phyloP scores from a whole-genome alignment of 2,797 vertebrate genomes.

The Platyrinchus mystaceus region DNA sequence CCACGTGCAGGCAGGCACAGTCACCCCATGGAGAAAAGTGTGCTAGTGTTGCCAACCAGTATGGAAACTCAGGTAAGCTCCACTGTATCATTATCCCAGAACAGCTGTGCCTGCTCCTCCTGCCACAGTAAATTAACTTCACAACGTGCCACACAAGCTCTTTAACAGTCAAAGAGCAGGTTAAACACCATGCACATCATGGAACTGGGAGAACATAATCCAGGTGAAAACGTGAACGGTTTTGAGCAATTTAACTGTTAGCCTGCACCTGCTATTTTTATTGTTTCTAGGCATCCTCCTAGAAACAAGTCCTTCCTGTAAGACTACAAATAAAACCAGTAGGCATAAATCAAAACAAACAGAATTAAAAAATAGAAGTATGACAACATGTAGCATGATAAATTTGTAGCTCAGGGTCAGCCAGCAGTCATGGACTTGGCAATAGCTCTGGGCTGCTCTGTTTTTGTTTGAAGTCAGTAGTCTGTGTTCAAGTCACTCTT shows the following conservation, averaged over 20 bases:
- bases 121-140: not conserved
- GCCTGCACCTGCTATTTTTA: not conserved
- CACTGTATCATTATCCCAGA: not conserved
- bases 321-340: not conserved
- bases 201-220: not conserved
- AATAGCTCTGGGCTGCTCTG: not conserved
- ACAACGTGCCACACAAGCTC: rapidly evolving
- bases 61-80: not conserved
- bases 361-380: not conserved
- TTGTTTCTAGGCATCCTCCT: not conserved
- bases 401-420: not conserved
- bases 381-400: not conserved
- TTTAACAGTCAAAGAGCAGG: not conserved
- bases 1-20: not conserved
- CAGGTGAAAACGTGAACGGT: not conserved
- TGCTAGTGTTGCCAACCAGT: not conserved
- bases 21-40: not conserved
- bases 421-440: not conserved
- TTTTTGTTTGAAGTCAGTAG: not conserved
- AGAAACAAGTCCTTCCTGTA: not conserved
- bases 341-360: not conserved
- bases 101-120: not conserved
- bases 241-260: not conserved
- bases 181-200: rapidly evolving
- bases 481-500: not conserved